These are phyloP conservation scores for Apotomis betuletana DNA, from an alignment of 2,888 invertebrate species.

Conservation along the genomic window DNA sequence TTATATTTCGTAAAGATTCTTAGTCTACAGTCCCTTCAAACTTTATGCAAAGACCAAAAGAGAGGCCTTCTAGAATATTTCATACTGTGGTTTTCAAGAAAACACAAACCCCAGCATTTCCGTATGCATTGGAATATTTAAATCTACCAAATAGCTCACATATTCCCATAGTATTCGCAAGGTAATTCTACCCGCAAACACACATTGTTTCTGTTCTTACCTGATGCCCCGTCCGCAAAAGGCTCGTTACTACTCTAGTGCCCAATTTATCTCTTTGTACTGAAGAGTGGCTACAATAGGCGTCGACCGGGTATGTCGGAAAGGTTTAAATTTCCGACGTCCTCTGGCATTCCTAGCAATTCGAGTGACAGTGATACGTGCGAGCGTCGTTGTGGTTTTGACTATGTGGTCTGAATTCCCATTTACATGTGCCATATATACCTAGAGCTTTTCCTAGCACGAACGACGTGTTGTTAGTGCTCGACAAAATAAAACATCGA, in stretches of 20 bases:
- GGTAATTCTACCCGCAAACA: background rate
- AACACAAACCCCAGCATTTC: too few relatives aligned
- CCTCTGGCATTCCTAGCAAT: background rate
- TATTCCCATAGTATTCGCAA: background rate
- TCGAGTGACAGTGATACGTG: slow-evolving; percentile 1
- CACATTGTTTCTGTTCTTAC: background rate
- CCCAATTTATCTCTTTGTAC: background rate
- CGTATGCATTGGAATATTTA: too few relatives aligned
- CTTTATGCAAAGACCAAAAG: too few relatives aligned
- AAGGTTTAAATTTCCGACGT: background rate
- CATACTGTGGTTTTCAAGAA: too few relatives aligned
- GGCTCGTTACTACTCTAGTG: background rate
- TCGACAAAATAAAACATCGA: too few relatives aligned
- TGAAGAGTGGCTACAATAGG: background rate
- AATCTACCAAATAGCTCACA: background rate
- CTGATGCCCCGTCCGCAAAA: background rate
- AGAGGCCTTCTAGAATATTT: too few relatives aligned
- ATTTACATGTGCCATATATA: background rate
- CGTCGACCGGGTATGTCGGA: background rate
- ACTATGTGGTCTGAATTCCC: background rate
- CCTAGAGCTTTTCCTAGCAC: too few relatives aligned
- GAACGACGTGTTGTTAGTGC: too few relatives aligned
- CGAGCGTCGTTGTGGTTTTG: slow-evolving; percentile 11
- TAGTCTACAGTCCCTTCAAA: too few relatives aligned
- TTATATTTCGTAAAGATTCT: too few relatives aligned